Evolutionary conservation across 2,888 invertebrate species (phyloP).

Genomic region (Spicauda simplicius): DNA sequence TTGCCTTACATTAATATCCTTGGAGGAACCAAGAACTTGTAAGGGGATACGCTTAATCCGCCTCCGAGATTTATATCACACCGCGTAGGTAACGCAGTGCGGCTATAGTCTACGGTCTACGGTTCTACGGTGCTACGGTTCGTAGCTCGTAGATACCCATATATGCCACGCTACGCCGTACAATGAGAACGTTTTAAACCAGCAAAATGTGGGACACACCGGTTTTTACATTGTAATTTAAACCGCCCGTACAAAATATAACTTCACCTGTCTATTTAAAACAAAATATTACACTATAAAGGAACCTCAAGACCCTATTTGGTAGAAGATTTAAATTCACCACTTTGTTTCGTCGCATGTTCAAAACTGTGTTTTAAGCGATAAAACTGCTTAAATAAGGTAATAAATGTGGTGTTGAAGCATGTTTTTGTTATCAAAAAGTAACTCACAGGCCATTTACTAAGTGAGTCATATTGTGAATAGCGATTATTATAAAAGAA

Average conservation of each 20-base stretch:
- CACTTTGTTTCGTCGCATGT: constrained; percentile 33
- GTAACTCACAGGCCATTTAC: constrained; percentile 6
- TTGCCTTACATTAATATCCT: constrained; percentile 66
- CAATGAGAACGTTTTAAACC: constrained; percentile 31
- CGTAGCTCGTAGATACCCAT: constrained; percentile 41
- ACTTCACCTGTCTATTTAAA: constrained; percentile 38
- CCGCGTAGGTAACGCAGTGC: constrained; percentile 70
- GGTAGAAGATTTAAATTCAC: constrained; percentile 35
- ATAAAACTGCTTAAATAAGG: constrained; percentile 32
- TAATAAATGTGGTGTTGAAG: constrained; percentile 25
- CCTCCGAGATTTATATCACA: constrained; percentile 70
- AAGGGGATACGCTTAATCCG: constrained; percentile 71
- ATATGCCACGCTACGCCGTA: constrained; percentile 40
- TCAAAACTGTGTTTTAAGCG: constrained; percentile 30
- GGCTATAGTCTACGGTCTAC: constrained; percentile 55
- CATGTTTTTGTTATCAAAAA: constrained; percentile 26
- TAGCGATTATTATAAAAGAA: neutral
- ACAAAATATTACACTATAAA: constrained; percentile 37
- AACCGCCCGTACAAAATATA: constrained; percentile 32
- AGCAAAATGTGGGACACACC: constrained; percentile 34
- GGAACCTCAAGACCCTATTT: constrained; percentile 34
- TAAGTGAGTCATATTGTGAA: constrained; percentile 10
- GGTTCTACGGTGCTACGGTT: constrained; percentile 44
- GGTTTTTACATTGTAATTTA: constrained; percentile 38
- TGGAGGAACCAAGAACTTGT: constrained; percentile 68